Percentiles rank a stretch among this genome's conserved stretches.
Evolutionary conservation across 2,888 invertebrate species (phyloP).

Genomic region (Dryococelus australis): DNA sequence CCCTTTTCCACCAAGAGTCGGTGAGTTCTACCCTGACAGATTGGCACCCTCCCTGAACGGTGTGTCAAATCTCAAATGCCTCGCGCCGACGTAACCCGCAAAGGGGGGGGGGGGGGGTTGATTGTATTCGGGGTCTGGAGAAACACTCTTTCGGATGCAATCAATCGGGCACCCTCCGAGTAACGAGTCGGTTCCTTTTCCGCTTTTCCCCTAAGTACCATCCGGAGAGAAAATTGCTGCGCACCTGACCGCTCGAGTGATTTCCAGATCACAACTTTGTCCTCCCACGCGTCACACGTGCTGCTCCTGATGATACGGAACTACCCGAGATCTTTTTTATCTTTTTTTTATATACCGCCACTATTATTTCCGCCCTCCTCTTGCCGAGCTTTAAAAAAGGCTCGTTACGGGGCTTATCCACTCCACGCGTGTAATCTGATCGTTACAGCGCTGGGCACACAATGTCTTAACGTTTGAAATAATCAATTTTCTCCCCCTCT

Average conservation of each 20-base stretch:
- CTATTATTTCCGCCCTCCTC: not conserved
- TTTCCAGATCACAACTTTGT: not conserved
- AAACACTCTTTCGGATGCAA: not conserved
- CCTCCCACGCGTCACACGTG: not conserved
- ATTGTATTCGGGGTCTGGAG: not conserved
- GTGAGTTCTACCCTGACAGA: not conserved
- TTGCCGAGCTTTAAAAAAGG: not conserved
- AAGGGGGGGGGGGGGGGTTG: not conserved
- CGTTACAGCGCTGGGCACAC: not conserved
- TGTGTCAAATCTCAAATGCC: conserved; percentile 3
- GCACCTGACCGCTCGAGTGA: not conserved
- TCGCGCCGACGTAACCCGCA: not conserved
- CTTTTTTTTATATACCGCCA: not conserved
- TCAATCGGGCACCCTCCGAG: no score
- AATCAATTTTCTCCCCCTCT: not conserved
- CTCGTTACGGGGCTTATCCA: not conserved
- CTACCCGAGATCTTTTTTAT: not conserved
- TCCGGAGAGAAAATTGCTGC: not conserved
- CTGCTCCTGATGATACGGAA: not conserved
- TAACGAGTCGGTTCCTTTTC: no score
- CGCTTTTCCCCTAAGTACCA: not conserved
- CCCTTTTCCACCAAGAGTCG: not conserved
- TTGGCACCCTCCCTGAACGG: not conserved
- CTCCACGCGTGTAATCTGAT: not conserved
- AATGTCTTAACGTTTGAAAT: not conserved